These are phyloP conservation scores for Macaria notata DNA, from an alignment of 2,888 invertebrate species.

Conservation along the genomic window DNA sequence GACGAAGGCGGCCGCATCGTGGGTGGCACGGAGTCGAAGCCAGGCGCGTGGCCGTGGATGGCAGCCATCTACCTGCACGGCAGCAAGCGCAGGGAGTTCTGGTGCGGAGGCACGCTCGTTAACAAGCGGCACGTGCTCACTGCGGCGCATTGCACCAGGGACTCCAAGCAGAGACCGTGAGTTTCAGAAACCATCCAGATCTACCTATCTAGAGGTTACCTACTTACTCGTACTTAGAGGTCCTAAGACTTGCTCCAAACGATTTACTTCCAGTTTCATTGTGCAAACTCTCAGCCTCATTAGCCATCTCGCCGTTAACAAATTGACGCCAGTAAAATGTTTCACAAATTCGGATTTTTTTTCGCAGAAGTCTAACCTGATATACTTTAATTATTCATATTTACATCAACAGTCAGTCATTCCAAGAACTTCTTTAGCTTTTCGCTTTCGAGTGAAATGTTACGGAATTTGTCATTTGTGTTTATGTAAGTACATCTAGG, in stretches of 20 bases:
- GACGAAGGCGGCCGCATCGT: conserved; percentile 94
- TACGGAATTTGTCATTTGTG: too few relatives aligned
- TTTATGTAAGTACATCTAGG: neutral
- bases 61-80: conserved; percentile 96
- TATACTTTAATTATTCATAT: too few relatives aligned
- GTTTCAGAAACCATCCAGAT: conserved; percentile 37
- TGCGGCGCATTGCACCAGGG: conserved; percentile 96
- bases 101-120: conserved; percentile 96
- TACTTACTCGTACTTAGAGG: too few relatives aligned
- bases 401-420: too few relatives aligned
- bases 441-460: too few relatives aligned
- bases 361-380: too few relatives aligned
- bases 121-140: conserved; percentile 91
- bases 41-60: conserved; percentile 98
- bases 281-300: neutral
- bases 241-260: too few relatives aligned
- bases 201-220: too few relatives aligned
- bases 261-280: too few relatives aligned
- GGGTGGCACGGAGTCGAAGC: conserved; percentile 92
- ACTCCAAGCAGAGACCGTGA: conserved; percentile 94
- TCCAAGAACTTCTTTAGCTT: too few relatives aligned
- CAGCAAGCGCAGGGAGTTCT: conserved; percentile 92
- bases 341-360: too few relatives aligned
- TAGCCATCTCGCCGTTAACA: neutral
- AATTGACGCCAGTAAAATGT: too few relatives aligned